Base-by-base conservation (phyloP, 2,797 vertebrate genomes). In the Amphiprion clarkii region DNA sequence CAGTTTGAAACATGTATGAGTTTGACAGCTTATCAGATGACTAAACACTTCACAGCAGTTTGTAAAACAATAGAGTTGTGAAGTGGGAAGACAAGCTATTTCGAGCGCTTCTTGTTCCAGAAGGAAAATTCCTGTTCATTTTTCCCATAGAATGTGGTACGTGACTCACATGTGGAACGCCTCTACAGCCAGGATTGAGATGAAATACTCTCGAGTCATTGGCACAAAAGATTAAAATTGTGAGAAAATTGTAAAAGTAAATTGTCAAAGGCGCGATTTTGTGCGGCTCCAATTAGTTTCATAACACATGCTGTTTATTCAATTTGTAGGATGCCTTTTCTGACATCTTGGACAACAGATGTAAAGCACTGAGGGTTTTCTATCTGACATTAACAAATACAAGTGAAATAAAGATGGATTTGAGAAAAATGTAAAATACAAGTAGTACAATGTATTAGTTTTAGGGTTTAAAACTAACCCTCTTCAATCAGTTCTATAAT, bases 281-380 rank as follows among this genome's bases (percentile, higher is more conserved):
- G 10, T 39, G 53, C 29, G 48, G 62, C 44, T 74, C 33, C 67
- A 61, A 61, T 33, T 44, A 44, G 63, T 72, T 78, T 62, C 25
- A 67, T 53, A 42, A 31, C 49, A 27, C 27, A 19, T 53, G 49
- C 6, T 42, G 14, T 46, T 60, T 60, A 29, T 59, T 58, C 4
- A 27, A 27, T 65, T 56, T 65, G 25, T 31, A 51, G n/a, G 12
- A 2, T 16, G 52, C 52, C 25, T 27, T 11, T 54, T 54, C 3
- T 10, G 61, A 61, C 25, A 54, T 36, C 23, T 23, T 36, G 29
- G 36, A 33, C 48, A 44, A 23, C 12, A 23, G 16, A 55, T 40
- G 25, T 17, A 19, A 46, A 16, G 10, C 36, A 39, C 10, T 11
- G 36, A 39, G 11, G 10, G 36, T 11, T 10, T 11, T 39, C 10